A percentile compares a stretch with the other conserved stretches of the same genome.
Conservation (phyloP, 2,888 invertebrate species). For the Seira ritae region DNA sequence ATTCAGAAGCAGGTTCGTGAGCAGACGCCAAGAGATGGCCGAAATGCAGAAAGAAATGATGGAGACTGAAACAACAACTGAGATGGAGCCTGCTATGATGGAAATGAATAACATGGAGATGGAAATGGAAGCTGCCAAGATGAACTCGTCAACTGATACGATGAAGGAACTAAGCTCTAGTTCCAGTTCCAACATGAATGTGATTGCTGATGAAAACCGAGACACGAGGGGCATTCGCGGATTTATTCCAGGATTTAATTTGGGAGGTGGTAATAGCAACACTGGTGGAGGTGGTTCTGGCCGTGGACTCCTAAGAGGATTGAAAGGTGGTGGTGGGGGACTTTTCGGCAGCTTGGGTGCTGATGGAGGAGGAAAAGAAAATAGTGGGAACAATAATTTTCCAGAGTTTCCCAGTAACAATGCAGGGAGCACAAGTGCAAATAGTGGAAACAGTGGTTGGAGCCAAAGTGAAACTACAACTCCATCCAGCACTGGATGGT, state of each 20-base stretch:
- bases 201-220: background rate
- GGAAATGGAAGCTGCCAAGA: background rate
- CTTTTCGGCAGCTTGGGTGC: slow-evolving; percentile 18
- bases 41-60: background rate
- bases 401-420: slow-evolving; percentile 1
- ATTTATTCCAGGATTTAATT: background rate
- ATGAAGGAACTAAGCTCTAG: background rate
- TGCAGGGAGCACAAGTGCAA: no score
- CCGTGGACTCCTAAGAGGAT: background rate
- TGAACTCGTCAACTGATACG: background rate
- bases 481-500: background rate
- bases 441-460: background rate
- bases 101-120: background rate
- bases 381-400: background rate
- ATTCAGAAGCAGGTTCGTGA: background rate
- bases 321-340: slow-evolving; percentile 6
- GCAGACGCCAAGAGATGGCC: background rate
- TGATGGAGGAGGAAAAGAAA: slow-evolving; percentile 11
- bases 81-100: background rate
- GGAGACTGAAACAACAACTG: background rate
- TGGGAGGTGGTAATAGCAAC: background rate
- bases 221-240: background rate
- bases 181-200: background rate
- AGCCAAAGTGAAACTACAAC: background rate
- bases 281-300: background rate